Evolutionary conservation across 2,113 vertebrate species (phyloP).

Genomic region (Brachionichthys hirsutus): DNA sequence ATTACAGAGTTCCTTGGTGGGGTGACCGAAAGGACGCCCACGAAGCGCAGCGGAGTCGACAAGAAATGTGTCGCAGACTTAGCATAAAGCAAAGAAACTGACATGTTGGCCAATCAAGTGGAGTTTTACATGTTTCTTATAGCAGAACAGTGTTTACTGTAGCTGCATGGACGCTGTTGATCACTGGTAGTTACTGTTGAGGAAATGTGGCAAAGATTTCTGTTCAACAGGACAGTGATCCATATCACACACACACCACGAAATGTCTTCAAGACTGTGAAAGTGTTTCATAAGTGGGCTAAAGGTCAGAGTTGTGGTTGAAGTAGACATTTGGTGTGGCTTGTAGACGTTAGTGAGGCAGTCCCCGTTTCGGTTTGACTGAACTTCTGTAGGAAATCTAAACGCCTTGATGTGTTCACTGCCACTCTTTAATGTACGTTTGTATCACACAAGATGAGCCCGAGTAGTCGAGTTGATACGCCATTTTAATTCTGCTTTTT

Average conservation of each 20-base stretch:
- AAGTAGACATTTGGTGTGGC: slow-evolving; percentile 17
- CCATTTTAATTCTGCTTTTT: neutral
- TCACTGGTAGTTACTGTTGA: too few relatives aligned
- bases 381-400: too few relatives aligned
- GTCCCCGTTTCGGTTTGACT: too few relatives aligned
- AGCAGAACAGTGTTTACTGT: neutral
- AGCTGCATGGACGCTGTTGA: neutral
- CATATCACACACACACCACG: too few relatives aligned
- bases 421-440: neutral
- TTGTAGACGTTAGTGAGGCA: too few relatives aligned
- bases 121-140: neutral
- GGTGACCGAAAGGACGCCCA: slow-evolving; percentile 22
- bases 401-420: too few relatives aligned
- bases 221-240: too few relatives aligned
- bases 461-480: neutral
- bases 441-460: too few relatives aligned
- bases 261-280: neutral
- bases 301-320: slow-evolving; percentile 16
- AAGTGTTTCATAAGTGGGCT: slow-evolving; percentile 23
- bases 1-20: slow-evolving; percentile 44
- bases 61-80: slow-evolving; percentile 7
- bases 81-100: slow-evolving; percentile 1
- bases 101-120: neutral
- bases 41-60: slow-evolving; percentile 4
- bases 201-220: too few relatives aligned